Evolutionary conservation across 2,797 vertebrate species (phyloP).

Genomic region (Ctenopoma kingsleyae): DNA sequence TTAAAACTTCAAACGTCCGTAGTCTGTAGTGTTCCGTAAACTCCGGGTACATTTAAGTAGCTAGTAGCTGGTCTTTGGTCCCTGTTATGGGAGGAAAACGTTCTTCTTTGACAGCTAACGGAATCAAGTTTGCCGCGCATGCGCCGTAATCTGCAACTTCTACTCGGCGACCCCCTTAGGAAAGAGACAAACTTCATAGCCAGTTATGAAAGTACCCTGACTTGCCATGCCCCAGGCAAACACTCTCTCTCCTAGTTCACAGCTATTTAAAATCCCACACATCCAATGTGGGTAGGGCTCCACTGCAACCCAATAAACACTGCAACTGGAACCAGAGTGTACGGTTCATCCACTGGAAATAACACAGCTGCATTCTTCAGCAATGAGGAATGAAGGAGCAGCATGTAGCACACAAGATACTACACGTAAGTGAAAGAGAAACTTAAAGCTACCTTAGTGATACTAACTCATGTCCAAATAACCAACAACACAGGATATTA

Average conservation of each 20-base stretch:
- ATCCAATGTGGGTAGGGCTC: slow-evolving; percentile 38
- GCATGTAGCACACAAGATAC: slow-evolving; percentile 32
- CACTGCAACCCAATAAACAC: slow-evolving; percentile 37
- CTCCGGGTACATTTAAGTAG: background rate
- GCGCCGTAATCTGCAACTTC: slow-evolving; percentile 41
- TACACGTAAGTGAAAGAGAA: slow-evolving; percentile 29
- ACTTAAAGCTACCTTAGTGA: slow-evolving; percentile 7
- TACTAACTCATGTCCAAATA: background rate
- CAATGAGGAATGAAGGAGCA: slow-evolving; percentile 36
- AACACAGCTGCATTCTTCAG: slow-evolving; percentile 73
- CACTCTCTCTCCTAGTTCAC: background rate
- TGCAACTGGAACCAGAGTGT: slow-evolving; percentile 55
- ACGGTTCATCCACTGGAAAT: slow-evolving; percentile 78
- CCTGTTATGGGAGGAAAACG: slow-evolving; percentile 29
- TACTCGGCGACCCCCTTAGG: slow-evolving; percentile 19
- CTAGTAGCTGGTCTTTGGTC: slow-evolving; percentile 9
- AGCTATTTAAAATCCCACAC: slow-evolving; percentile 63
- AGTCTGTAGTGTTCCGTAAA: background rate
- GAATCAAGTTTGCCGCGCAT: slow-evolving; percentile 64
- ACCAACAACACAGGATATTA: background rate
- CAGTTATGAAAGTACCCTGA: slow-evolving; percentile 39
- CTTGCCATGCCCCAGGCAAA: slow-evolving; percentile 25
- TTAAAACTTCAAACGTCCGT: background rate
- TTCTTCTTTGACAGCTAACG: slow-evolving; percentile 75
- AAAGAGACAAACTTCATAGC: slow-evolving; percentile 24